These are phyloP conservation scores for Miichthys miiuy DNA, from an alignment of 2,797 vertebrate genomes.

Conservation along the genomic window DNA sequence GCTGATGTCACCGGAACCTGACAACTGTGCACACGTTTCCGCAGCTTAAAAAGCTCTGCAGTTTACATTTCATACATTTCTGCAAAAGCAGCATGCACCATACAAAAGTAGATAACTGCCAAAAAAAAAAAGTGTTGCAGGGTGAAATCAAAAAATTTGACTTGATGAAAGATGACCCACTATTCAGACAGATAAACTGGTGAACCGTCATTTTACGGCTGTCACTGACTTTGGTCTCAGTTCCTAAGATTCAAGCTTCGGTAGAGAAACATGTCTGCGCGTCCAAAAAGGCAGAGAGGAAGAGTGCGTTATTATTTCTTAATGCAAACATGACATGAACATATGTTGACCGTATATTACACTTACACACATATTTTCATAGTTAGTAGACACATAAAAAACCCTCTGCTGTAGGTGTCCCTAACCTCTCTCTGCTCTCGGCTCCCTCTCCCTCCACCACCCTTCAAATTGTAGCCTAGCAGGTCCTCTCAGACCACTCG, in stretches of 20 bases:
- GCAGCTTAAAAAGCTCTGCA: neutral
- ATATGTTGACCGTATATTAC: neutral
- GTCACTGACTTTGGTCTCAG: conserved; percentile 5
- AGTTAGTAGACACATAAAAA: neutral
- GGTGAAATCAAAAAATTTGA: neutral
- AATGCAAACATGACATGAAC: neutral
- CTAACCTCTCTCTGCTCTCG: conserved; percentile 9
- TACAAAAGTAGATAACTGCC: neutral
- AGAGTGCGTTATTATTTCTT: conserved; percentile 2
- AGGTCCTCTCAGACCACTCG: conserved; percentile 54
- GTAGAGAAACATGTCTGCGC: neutral
- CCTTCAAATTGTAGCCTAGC: conserved; percentile 41
- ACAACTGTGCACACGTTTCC: neutral
- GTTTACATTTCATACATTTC: no score
- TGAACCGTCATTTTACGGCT: neutral
- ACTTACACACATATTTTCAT: neutral
- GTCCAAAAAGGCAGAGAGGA: neutral
- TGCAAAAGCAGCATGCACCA: no score
- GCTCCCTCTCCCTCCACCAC: conserved; percentile 12
- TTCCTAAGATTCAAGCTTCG: neutral
- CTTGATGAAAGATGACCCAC: neutral
- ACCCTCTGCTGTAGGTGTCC: conserved; percentile 3
- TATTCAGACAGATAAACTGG: neutral
- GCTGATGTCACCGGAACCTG: neutral
- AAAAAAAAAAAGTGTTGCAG: neutral